Percentiles rank a stretch among this genome's conserved stretches.
Evolutionary conservation across 2,113 vertebrate species (phyloP).

Genomic region (Nanorana parkeri): DNA sequence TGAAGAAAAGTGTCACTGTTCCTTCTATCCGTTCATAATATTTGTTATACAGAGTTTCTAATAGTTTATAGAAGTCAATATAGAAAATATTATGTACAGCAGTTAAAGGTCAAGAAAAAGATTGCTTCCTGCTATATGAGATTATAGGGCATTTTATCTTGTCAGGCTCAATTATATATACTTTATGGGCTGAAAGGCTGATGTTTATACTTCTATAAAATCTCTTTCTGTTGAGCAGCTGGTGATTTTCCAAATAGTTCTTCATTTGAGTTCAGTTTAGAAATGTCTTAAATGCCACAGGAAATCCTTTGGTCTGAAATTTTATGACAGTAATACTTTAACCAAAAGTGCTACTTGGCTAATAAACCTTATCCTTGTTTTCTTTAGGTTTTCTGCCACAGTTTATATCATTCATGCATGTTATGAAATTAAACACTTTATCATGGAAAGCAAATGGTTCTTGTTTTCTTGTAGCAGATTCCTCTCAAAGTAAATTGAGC

Average conservation of each 20-base stretch:
- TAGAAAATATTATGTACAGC: constrained; percentile 21
- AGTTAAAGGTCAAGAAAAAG: constrained; percentile 24
- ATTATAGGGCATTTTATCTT: constrained; percentile 47
- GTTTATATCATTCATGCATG: constrained; percentile 31
- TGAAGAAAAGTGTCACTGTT: neutral
- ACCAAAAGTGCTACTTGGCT: constrained; percentile 48
- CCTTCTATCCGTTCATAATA: neutral
- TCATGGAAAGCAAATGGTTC: constrained; percentile 31
- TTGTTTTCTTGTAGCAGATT: constrained; percentile 22
- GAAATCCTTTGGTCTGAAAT: constrained; percentile 48
- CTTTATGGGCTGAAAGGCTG: constrained; percentile 36
- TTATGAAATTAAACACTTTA: constrained; percentile 46
- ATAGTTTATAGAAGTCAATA: constrained; percentile 9
- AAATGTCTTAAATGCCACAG: constrained; percentile 47
- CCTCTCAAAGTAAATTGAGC: constrained; percentile 9
- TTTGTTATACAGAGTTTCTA: neutral
- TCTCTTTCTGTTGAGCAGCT: constrained; percentile 39
- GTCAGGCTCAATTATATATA: constrained; percentile 52
- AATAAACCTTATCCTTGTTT: constrained; percentile 54
- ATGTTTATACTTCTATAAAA: constrained; percentile 50
- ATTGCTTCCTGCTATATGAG: constrained; percentile 42
- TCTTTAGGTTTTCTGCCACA: constrained; percentile 42
- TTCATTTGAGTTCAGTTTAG: constrained; percentile 16
- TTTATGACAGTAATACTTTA: constrained; percentile 47
- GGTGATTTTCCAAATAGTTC: constrained; percentile 46